Evolutionary conservation across 2,113 vertebrate species (phyloP), one percentile per base, ranked within the genome.

Genomic region (Lepisosteus oculatus): DNA sequence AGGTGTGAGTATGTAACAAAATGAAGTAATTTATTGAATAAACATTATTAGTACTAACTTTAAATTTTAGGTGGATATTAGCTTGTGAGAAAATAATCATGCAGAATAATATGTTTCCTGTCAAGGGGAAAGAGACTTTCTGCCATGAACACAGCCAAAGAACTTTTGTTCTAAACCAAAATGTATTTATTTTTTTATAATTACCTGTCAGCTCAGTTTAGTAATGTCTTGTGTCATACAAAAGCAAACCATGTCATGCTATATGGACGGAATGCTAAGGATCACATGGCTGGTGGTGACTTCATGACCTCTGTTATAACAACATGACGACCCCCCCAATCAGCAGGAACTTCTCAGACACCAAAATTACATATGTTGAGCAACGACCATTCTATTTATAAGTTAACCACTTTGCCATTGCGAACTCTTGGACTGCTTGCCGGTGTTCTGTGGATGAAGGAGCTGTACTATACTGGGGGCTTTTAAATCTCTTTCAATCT

Each of bases 221-320:
- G 78, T 94, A 91, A 95, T 91, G 86, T 87, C 78, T 89, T 85
- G 68, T 95, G 95, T 95, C 94, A 95, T 93, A 93, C 71, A 79
- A 96, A 95, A 96, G 92, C 95, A 96, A 97, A 97, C 92, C 88
- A 88, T 90, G 85, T 80, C 85, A 79, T 63, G 80, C 87, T 88
- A 82, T 85, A 72, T 88, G 90, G 89, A 86, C 83, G 86, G 85
- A 77, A 72, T 70, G 64, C 79, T 85, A 78, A 74, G 78, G 86
- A 83, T 91, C 84, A 74, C 87, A 77, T 88, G 85, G 88, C 80
- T 87, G 86, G 84, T 87, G 88, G 54, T 76, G 86, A 89, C 88
- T 92, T 88, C 55, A 66, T 87, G 90, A 88, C 90, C 89, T 88
- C 89, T 84, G 79, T 87, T 82, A 79, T 75, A 83, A 83, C 86